Conservation (phyloP, 2,888 invertebrate genomes). For the Chalcis sispes region DNA sequence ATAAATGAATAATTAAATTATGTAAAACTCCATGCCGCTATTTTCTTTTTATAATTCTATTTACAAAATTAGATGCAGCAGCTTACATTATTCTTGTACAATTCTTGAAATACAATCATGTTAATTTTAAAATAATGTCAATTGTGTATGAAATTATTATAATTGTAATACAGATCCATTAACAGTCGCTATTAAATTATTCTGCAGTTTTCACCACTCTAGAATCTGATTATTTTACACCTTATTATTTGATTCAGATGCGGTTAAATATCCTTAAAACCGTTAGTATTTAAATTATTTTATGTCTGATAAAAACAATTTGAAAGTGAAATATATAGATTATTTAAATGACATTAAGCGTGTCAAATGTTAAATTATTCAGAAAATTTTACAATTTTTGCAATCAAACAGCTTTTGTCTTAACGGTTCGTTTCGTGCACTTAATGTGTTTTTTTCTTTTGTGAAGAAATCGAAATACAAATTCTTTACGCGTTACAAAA, state of each 20-base stretch:
- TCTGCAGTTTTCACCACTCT: conserved; percentile 26
- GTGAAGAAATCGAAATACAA: conserved; percentile 38
- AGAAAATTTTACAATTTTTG: conserved; percentile 22
- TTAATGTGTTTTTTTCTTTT: conserved; percentile 23
- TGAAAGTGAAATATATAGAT: background rate
- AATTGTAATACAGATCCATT: conserved; percentile 8
- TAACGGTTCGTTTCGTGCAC: no score
- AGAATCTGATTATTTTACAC: conserved; percentile 26
- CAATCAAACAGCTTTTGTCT: conserved; percentile 30
- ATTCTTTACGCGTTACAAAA: conserved; percentile 51
- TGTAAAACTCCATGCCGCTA: conserved; percentile 22
- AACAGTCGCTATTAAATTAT: conserved; percentile 9
- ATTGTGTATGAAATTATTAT: conserved; percentile 13
- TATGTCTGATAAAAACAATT: background rate
- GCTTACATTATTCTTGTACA: conserved; percentile 21
- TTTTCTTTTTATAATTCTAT: conserved; percentile 47
- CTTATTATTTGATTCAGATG: conserved; percentile 13
- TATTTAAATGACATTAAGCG: no score
- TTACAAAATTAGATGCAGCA: conserved; percentile 52
- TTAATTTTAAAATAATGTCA: background rate
- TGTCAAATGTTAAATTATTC: background rate
- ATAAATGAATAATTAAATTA: conserved; percentile 34
- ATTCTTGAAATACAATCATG: conserved; percentile 26
- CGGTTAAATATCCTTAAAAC: background rate
- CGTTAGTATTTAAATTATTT: background rate